Percentiles rank a stretch among this genome's conserved stretches.
Evolutionary conservation across 2,113 vertebrate species (phyloP).

Genomic region (Prinia subflava): DNA sequence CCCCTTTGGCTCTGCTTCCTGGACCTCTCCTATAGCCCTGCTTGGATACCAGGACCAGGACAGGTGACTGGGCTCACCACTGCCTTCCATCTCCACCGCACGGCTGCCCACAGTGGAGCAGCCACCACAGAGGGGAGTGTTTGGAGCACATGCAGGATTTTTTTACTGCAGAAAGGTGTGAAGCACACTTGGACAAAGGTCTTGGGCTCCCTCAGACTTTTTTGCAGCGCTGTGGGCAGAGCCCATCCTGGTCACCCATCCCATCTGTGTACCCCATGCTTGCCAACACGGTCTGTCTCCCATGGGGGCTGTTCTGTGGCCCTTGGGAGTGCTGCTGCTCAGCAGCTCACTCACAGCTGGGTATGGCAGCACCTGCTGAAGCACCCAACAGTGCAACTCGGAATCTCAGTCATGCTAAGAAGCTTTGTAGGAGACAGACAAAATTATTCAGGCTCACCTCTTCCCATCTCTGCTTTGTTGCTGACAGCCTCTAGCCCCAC

Average conservation of each 20-base stretch:
- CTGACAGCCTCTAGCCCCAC: not conserved
- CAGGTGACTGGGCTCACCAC: not conserved
- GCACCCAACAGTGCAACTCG: accelerated
- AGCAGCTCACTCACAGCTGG: not conserved
- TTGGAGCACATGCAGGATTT: not conserved
- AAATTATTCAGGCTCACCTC: not conserved
- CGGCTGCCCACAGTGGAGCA: not conserved
- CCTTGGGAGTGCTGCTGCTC: not conserved
- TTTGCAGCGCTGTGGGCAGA: not conserved
- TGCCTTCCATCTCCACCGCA: not conserved
- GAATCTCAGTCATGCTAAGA: not conserved
- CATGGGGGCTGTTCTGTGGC: accelerated
- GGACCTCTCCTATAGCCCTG: not conserved
- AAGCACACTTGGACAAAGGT: not conserved
- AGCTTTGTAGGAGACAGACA: not conserved
- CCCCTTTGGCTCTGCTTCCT: not conserved
- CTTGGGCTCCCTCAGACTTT: not conserved
- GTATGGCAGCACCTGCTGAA: not conserved
- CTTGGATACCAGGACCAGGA: not conserved
- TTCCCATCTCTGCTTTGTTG: not conserved
- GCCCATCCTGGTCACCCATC: not conserved
- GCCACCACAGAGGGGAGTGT: accelerated
- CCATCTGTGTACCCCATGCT: accelerated
- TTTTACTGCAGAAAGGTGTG: not conserved
- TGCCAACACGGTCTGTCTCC: accelerated